These are phyloP conservation scores for Melinopterus prodromus DNA, from an alignment of 2,888 invertebrate species.

Conservation along the genomic window DNA sequence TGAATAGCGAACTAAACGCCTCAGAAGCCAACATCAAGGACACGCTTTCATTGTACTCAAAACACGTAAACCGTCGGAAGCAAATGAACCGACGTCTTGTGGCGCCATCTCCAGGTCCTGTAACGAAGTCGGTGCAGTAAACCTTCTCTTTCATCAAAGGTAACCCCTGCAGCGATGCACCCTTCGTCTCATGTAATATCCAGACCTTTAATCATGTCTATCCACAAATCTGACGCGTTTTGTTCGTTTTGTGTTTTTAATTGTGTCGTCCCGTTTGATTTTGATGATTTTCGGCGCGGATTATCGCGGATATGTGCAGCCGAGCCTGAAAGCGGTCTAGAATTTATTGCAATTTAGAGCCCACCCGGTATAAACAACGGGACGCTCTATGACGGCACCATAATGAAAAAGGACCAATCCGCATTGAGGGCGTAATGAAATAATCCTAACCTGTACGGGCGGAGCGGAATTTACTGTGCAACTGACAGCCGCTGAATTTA, in stretches of 20 bases:
- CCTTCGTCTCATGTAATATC: neutral
- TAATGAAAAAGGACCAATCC: neutral
- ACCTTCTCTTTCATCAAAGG: neutral
- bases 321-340: neutral
- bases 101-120: neutral
- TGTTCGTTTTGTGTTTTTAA: neutral
- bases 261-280: neutral
- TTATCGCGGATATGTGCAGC: neutral
- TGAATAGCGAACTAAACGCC: too few species aligned
- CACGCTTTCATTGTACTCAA: too few species aligned
- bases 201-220: neutral
- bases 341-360: neutral
- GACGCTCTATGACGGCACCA: neutral
- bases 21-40: too few species aligned
- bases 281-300: neutral
- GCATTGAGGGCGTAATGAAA: neutral
- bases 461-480: constrained; percentile 4
- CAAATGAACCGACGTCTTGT: neutral
- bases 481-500: constrained; percentile 23
- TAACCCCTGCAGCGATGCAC: neutral
- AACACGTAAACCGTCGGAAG: neutral
- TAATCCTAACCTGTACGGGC: neutral
- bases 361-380: neutral
- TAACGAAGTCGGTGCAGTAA: neutral
- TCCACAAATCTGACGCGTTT: too few species aligned